Evolutionary conservation across 2,797 vertebrate genomes (phyloP).

Genomic region (Neostethus bicornis): DNA sequence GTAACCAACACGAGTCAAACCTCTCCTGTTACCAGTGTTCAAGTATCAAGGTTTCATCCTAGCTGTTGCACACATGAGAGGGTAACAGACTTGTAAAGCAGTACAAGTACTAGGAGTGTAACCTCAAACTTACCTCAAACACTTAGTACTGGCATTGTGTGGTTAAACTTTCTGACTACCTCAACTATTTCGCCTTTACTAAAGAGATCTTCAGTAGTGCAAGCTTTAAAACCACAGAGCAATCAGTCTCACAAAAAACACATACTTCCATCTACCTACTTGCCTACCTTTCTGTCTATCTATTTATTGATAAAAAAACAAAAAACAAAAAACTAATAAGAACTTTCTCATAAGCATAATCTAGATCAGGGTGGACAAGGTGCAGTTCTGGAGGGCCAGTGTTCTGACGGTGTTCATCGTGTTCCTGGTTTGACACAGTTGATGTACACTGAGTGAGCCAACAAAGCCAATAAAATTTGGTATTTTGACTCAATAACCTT

Average conservation of each 20-base stretch:
- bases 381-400: too few relatives aligned
- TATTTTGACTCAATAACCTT: too few relatives aligned
- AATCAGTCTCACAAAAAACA: not conserved
- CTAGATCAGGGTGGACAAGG: too few relatives aligned
- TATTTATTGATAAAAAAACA: too few relatives aligned
- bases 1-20: slow-evolving; percentile 16
- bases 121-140: slow-evolving; percentile 49
- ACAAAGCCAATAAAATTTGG: too few relatives aligned
- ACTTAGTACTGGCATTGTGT: slow-evolving; percentile 37
- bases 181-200: slow-evolving; percentile 6
- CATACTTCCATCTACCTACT: too few relatives aligned
- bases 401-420: too few relatives aligned
- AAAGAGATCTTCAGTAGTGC: slow-evolving; percentile 5
- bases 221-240: slow-evolving; percentile 10
- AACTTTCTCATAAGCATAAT: too few relatives aligned
- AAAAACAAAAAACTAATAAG: too few relatives aligned
- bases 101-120: slow-evolving; percentile 20
- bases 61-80: slow-evolving; percentile 15
- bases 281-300: too few relatives aligned
- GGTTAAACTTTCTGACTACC: slow-evolving; percentile 20
- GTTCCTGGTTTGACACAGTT: too few relatives aligned
- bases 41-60: slow-evolving; percentile 28
- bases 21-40: slow-evolving; percentile 12
- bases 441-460: too few relatives aligned
- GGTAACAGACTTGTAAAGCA: slow-evolving; percentile 25